Evolutionary conservation across 2,113 vertebrate genomes (phyloP), one percentile per base, ranked within the genome.

Genomic region (Misgurnus anguillicaudatus): DNA sequence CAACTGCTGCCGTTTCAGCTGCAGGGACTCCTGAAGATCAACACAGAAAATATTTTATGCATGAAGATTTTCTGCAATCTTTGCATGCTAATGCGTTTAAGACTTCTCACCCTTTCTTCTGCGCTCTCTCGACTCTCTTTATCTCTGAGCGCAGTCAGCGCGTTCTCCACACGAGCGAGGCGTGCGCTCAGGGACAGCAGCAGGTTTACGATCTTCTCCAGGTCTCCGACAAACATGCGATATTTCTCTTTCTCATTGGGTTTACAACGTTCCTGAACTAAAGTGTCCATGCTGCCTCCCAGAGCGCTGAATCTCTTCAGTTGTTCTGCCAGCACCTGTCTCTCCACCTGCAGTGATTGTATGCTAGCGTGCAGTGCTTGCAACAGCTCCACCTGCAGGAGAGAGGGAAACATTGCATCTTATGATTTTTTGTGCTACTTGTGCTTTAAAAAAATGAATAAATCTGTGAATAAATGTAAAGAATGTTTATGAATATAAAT

Each of bases 151-250:
- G 90, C 86, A 0, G 86, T 89, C 48, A 99, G 90, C 58, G 94
- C 88, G 0, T 95, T 94, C 87, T 99, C 95, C 42, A 98, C 95
- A 0, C 96, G 94, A 9, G 95, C 94, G 87, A 98, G 88, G 9
- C 96, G 95, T 19, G 95, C 94, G 0, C 96, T 97, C 82, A 99
- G 94, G 5, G 97, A 99, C 14, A 99, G 93, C 88, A 98, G 89
- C 89, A 99, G 93, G 91, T 95, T 96, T 17, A 99, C 97, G 14
- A 99, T 95, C 86, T 94, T 96, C 88, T 99, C 97, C 90, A 98
- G 85, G 82, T 99, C 97, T 0, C 97, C 97, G 0, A 98, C 94
- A 89, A 98, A 98, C 93, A 98, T 94, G 91, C 87, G 93, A 91
- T 96, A 99, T 89, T 99, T 99, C 85, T 98, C 96, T 83, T 89